Evolutionary conservation across 2,797 vertebrate genomes (phyloP).

Genomic region (Melanotaenia trifasciata): DNA sequence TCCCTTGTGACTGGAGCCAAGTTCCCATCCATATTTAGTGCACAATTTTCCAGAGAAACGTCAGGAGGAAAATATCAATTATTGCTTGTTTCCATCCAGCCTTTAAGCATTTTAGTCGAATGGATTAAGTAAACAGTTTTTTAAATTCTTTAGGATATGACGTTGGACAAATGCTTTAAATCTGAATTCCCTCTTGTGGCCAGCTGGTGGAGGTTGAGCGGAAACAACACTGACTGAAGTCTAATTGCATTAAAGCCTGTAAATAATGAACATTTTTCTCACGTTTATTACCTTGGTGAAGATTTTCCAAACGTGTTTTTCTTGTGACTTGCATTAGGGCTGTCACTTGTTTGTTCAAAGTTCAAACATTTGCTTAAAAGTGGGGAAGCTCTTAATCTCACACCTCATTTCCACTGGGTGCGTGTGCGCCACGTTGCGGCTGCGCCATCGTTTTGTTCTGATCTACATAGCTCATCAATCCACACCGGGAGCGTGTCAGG

Average conservation of each 20-base stretch:
- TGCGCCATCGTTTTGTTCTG: no score
- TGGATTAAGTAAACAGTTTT: neutral
- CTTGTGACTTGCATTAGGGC: neutral
- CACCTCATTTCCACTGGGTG: no score
- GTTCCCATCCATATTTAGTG: neutral
- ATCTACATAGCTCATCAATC: no score
- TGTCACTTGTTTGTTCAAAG: neutral
- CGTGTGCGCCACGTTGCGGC: no score
- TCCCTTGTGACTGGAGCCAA: neutral
- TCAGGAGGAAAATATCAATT: neutral
- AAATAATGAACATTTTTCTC: neutral
- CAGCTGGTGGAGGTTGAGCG: neutral
- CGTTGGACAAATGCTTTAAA: neutral
- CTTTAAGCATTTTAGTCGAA: neutral
- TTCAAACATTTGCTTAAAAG: neutral
- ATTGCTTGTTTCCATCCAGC: neutral
- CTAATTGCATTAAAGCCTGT: neutral
- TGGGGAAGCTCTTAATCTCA: neutral
- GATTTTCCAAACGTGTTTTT: neutral
- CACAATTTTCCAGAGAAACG: neutral
- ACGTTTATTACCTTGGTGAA: neutral
- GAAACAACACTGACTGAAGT: neutral
- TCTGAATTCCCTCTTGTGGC: neutral
- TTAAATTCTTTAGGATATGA: neutral
- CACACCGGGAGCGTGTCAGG: no score